Conservation (phyloP, 2,797 vertebrate species). For the Cyprinodon diabolis region DNA sequence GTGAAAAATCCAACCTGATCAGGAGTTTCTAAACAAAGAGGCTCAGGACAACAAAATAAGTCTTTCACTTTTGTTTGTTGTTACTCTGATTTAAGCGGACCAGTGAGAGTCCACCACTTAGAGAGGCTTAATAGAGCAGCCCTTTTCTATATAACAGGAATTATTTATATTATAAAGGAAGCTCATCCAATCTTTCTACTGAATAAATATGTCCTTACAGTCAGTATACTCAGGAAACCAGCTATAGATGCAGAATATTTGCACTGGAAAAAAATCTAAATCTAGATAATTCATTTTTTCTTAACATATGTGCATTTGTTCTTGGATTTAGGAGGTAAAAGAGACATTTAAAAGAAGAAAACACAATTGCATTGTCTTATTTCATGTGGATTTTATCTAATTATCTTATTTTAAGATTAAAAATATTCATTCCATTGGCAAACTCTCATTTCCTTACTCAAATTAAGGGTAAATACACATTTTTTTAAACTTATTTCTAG, state of each 20-base stretch:
- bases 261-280: too few species aligned
- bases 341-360: too few species aligned
- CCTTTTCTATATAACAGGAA: background rate
- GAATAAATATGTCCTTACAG: background rate
- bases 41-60: background rate
- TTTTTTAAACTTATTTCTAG: too few species aligned
- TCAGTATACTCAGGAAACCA: background rate
- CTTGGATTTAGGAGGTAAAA: too few species aligned
- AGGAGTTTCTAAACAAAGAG: background rate
- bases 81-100: background rate
- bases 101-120: background rate
- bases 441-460: too few species aligned
- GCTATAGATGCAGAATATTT: background rate
- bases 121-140: background rate
- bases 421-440: too few species aligned
- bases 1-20: background rate
- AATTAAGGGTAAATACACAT: too few species aligned
- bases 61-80: background rate
- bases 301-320: too few species aligned
- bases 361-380: too few species aligned
- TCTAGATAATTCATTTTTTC: too few species aligned
- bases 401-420: too few species aligned
- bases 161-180: background rate
- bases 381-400: too few species aligned
- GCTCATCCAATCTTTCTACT: background rate